Base-by-base conservation (phyloP, 2,113 vertebrate genomes). In the Aldabrachelys gigantea region DNA sequence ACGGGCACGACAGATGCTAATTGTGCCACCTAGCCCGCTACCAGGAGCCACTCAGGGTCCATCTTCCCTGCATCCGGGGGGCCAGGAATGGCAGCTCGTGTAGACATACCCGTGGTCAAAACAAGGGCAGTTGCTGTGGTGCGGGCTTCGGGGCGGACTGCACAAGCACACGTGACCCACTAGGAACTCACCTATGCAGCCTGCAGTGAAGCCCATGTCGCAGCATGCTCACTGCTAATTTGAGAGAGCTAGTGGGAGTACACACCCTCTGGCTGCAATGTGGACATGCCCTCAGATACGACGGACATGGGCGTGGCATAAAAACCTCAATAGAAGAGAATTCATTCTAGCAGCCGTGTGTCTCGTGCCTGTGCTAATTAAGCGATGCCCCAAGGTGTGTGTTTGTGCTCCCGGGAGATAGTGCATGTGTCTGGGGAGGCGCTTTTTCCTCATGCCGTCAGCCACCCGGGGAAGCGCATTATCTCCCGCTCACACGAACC, bases 221-320 rank as follows among this genome's bases (percentile, higher is more conserved):
- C 31, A 17, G 59, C 59, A n/a, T 31, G 35, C 31, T 17, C 16
- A 5, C 35, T n/a, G 29, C 62, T n/a, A 59, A 29, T 59, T 59
- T 29, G 10, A 59, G 27, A 12, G 31, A 4, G 31, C 16, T 69
- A n/a, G 35, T 3, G 16, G 17, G 59, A 69, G 17, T 69, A 10
- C 62, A 9, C 16, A 9, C 17, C 19, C 35, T n/a, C 35, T 22
- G 16, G 65, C 17, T 21, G 65, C 65, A 69, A 8, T 22, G 65
- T 1, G 35, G 65, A 69, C 17, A 1, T 62, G 59, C 29, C 27
- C 65, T 72, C 21, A 41, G 72, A 75, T 24, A 75, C 41, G 6
- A 14, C 12, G 1, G 41, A 25, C 21, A 3, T 41, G 72, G 22
- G 38, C 38, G 3, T 3, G 10, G 72, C 35, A 1, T n/a, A 2